phyloP scores from a whole-genome alignment of 2,113 vertebrate genomes.

The Neolamprologus toae region DNA sequence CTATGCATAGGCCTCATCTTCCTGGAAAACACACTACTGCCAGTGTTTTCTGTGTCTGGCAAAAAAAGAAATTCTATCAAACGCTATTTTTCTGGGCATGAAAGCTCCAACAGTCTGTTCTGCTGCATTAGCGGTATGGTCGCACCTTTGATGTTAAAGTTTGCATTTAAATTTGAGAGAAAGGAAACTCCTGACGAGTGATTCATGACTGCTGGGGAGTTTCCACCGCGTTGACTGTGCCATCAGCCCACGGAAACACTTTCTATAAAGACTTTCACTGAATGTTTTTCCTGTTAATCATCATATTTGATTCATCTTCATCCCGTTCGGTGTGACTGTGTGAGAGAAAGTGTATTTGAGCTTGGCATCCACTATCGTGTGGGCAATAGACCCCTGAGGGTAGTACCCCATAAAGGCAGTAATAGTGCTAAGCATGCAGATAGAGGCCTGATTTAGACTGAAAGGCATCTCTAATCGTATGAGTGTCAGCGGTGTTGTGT shows the following conservation, averaged over 20 bases:
- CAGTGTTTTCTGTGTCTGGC: background rate
- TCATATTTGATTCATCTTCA: slow-evolving; percentile 23
- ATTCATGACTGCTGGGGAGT: slow-evolving; percentile 3
- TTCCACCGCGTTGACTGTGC: background rate
- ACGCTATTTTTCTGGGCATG: background rate
- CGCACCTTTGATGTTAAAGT: background rate
- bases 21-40: slow-evolving; percentile 1
- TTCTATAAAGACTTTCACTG: slow-evolving; percentile 2
- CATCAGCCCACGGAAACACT: slow-evolving; percentile 7
- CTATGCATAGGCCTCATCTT: slow-evolving; percentile 25
- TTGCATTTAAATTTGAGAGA: slow-evolving; percentile 14
- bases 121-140: background rate
- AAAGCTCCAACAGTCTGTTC: background rate
- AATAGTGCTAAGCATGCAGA: slow-evolving; percentile 49
- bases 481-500: slow-evolving; percentile 38
- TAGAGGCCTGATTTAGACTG: slow-evolving; percentile 45
- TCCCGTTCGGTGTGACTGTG: background rate
- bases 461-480: slow-evolving; percentile 48
- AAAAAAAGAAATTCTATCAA: background rate
- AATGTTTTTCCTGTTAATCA: slow-evolving; percentile 35
- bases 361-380: slow-evolving; percentile 42
- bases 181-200: slow-evolving; percentile 5
- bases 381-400: slow-evolving; percentile 46
- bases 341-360: background rate
- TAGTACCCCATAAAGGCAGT: slow-evolving; percentile 45